Evolutionary conservation across 2,888 invertebrate species (phyloP).

Genomic region (Idaea biselata): DNA sequence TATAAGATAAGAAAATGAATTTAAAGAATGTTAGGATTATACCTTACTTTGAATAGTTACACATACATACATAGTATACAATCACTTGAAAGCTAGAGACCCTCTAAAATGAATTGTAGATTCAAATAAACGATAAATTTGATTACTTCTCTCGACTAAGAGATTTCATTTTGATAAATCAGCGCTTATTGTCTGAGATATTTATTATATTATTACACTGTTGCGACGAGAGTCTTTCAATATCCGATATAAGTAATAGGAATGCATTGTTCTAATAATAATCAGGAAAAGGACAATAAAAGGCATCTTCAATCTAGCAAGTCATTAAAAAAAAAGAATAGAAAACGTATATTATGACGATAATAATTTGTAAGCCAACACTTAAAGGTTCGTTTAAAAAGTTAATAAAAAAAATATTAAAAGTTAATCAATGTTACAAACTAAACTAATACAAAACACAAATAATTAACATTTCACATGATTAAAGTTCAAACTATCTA

Average conservation of each 20-base stretch:
- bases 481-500: too few relatives aligned
- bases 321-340: neutral
- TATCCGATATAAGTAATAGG: conserved; percentile 15
- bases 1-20: too few relatives aligned
- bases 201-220: conserved; percentile 65
- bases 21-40: too few relatives aligned
- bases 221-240: conserved; percentile 42
- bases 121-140: conserved; percentile 77
- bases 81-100: conserved; percentile 30
- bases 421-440: too few relatives aligned
- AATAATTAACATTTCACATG: too few relatives aligned
- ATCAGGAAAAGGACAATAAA: conserved; percentile 6
- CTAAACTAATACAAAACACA: too few relatives aligned
- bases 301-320: neutral
- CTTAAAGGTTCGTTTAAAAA: too few relatives aligned
- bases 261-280: conserved; percentile 18
- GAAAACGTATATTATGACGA: neutral
- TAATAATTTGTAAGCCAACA: neutral
- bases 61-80: conserved; percentile 15
- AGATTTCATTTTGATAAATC: conserved; percentile 79
- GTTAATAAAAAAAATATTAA: too few relatives aligned
- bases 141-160: conserved; percentile 71
- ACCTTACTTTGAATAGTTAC: too few relatives aligned
- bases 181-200: conserved; percentile 67
- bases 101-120: conserved; percentile 68